Conservation (phyloP, 2,113 vertebrate species). For the Lonchura striata region DNA sequence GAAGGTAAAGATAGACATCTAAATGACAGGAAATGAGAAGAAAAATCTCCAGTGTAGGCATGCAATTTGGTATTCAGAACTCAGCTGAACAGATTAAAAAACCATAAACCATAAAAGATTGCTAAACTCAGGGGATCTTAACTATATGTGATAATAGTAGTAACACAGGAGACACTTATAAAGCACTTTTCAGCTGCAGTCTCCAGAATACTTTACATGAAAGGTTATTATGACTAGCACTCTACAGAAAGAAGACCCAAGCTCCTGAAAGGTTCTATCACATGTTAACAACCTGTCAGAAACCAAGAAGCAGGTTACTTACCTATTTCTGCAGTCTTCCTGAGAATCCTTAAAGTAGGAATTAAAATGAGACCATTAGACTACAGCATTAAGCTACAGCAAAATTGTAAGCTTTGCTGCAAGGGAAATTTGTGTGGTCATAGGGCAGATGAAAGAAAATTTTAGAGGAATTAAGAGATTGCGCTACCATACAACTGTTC, state of each 20-base stretch:
- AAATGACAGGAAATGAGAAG: not conserved
- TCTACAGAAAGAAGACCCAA: not conserved
- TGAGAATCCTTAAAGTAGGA: not conserved
- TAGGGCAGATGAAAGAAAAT: not conserved
- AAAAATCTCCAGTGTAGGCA: not conserved
- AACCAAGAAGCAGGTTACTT: not conserved
- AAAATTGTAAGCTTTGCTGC: not conserved
- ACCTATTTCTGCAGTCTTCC: not conserved
- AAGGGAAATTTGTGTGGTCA: not conserved
- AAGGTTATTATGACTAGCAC: not conserved
- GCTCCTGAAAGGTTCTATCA: not conserved
- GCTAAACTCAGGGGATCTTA: not conserved
- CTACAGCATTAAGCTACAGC: not conserved
- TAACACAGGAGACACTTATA: not conserved
- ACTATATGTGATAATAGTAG: not conserved
- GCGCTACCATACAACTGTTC: not conserved
- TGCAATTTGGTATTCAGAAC: not conserved
- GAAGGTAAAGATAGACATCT: not conserved
- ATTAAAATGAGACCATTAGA: not conserved
- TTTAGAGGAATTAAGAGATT: not conserved
- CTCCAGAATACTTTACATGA: not conserved
- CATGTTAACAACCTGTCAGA: not conserved
- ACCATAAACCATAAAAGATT: not conserved
- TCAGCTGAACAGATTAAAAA: not conserved
- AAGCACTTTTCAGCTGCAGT: not conserved